These are phyloP conservation scores for Amitus sp. DNA, from an alignment of 2,888 invertebrate species.

Conservation along the genomic window DNA sequence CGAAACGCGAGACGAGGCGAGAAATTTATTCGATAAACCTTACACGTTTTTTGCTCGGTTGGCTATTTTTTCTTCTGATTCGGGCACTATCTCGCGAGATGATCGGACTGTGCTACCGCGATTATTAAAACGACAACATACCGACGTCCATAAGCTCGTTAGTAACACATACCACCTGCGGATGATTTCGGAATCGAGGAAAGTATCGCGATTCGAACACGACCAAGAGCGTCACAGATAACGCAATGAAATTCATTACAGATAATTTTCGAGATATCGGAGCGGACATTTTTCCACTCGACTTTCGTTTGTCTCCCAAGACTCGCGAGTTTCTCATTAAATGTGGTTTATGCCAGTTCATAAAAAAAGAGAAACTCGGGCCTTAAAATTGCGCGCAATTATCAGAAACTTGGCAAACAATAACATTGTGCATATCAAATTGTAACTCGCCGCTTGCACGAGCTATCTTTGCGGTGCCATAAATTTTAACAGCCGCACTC, in stretches of 20 bases:
- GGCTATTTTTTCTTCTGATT: not conserved
- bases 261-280: not conserved
- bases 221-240: not conserved
- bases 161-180: constrained; percentile 26
- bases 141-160: no score
- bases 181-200: constrained; percentile 25
- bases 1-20: no score
- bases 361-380: not conserved
- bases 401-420: not conserved
- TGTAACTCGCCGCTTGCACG: not conserved
- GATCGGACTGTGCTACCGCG: constrained; percentile 8
- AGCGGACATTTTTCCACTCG: not conserved
- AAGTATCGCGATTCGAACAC: not conserved
- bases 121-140: constrained; percentile 35
- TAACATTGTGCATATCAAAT: not conserved
- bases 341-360: no score
- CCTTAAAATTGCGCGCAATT: constrained; percentile 1
- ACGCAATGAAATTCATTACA: no score
- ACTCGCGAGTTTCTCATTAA: not conserved
- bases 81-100: not conserved
- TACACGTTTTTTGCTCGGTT: not conserved
- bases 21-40: not conserved
- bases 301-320: not conserved
- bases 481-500: constrained; percentile 1
- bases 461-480: not conserved